phyloP scores from a whole-genome alignment of 1,140 invertebrate genomes.

The Procambarus virginalis region DNA sequence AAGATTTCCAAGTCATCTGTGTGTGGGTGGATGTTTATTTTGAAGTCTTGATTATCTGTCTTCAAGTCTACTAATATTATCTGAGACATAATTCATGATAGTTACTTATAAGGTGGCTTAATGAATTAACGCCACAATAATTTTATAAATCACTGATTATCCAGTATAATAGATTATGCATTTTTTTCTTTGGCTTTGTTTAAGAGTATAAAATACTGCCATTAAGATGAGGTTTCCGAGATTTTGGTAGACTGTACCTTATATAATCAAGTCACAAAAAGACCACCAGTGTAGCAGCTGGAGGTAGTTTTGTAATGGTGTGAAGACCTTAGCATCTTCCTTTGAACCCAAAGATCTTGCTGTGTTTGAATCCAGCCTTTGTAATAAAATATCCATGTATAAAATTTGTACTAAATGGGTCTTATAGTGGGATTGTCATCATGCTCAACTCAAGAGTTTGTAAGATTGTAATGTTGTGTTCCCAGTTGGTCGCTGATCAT shows the following conservation, averaged over 20 bases:
- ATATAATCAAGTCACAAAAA: too few species aligned
- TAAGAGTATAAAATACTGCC: not conserved
- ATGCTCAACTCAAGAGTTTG: constrained; percentile 44
- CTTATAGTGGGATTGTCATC: constrained; percentile 28
- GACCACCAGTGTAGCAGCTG: not conserved
- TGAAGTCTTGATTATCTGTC: too few species aligned
- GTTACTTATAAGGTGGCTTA: too few species aligned
- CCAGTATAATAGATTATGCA: too few species aligned
- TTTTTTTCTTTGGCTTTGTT: too few species aligned
- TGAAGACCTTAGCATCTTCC: not conserved
- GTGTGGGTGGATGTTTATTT: too few species aligned
- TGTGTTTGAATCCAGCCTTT: constrained; percentile 45
- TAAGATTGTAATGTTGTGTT: constrained; percentile 36
- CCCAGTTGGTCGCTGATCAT: constrained; percentile 21
- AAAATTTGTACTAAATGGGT: constrained; percentile 45
- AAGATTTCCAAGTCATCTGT: too few species aligned
- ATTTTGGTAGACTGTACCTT: not conserved
- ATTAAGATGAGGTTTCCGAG: not conserved
- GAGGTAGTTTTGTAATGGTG: not conserved
- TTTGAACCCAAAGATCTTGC: constrained; percentile 13
- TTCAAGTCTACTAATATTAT: too few species aligned
- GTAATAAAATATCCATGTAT: constrained; percentile 35
- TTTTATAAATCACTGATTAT: too few species aligned
- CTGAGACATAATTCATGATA: too few species aligned
- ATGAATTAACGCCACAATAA: too few species aligned